A percentile compares a stretch with the other conserved stretches of the same genome.
Evolutionary conservation across 2,797 vertebrate species (phyloP).

Genomic region (Gouania willdenowi): DNA sequence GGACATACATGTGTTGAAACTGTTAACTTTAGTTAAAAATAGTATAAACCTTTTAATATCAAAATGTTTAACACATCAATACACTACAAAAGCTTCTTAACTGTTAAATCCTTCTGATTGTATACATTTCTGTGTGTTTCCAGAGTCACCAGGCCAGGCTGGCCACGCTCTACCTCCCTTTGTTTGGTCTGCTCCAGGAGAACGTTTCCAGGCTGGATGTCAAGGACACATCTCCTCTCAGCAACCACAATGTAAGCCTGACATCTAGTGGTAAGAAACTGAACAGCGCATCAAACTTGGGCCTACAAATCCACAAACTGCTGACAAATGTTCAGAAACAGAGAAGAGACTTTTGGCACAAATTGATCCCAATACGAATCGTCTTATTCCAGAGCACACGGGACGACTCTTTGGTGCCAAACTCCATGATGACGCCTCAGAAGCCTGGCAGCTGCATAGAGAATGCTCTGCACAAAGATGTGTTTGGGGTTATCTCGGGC

Average conservation of each 20-base stretch:
- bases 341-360: too few relatives aligned
- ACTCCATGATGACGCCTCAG: conserved; percentile 81
- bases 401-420: conserved; percentile 80
- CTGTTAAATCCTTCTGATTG: too few relatives aligned
- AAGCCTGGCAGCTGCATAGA: conserved; percentile 84
- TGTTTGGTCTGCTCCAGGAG: conserved; percentile 95
- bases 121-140: conserved; percentile 15
- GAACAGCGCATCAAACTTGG: background rate
- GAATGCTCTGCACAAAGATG: conserved; percentile 90
- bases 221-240: conserved; percentile 81
- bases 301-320: too few relatives aligned
- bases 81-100: too few relatives aligned
- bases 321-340: too few relatives aligned
- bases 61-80: too few relatives aligned
- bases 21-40: too few relatives aligned
- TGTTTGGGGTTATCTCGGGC: conserved; percentile 93
- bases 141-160: conserved; percentile 94
- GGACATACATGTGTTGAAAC: too few relatives aligned
- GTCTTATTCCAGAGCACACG: conserved; percentile 73
- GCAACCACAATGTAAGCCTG: conserved; percentile 78
- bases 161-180: conserved; percentile 91
- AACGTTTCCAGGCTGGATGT: conserved; percentile 89
- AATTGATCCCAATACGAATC: too few relatives aligned
- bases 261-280: conserved; percentile 31
- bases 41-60: too few relatives aligned